Percentiles rank a stretch among this genome's conserved stretches.
Conservation (phyloP, 1,140 invertebrate genomes). For the Calosoma granatense region DNA sequence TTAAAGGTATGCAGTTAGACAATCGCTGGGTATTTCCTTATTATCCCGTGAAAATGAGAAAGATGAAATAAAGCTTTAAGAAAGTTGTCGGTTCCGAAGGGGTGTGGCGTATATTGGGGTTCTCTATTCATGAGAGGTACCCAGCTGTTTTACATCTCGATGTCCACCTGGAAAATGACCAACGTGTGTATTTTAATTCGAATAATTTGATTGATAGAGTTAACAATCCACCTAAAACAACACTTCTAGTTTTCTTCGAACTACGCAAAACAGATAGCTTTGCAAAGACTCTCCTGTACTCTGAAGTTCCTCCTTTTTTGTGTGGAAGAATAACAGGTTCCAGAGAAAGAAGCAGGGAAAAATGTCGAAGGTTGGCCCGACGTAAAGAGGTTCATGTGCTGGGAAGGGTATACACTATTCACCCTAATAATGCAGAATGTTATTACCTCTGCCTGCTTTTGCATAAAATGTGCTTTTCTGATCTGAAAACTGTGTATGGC, state of each 20-base stretch:
- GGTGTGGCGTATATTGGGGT: background rate
- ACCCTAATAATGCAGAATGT: constrained; percentile 31
- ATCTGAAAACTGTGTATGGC: constrained; percentile 28
- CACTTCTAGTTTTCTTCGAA: constrained; percentile 33
- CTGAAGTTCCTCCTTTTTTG: constrained; percentile 33
- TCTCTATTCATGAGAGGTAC: background rate
- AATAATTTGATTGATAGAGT: constrained; percentile 17
- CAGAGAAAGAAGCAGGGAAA: constrained; percentile 28
- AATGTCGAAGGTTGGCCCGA: constrained; percentile 26
- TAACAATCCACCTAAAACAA: constrained; percentile 15
- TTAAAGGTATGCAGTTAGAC: constrained; percentile 17
- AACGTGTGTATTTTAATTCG: constrained; percentile 8
- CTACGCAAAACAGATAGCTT: constrained; percentile 27
- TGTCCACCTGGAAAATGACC: background rate
- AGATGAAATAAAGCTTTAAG: constrained; percentile 29
- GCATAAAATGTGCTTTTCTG: constrained; percentile 31
- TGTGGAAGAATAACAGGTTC: constrained; percentile 34
- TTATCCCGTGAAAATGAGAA: constrained; percentile 29
- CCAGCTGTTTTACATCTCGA: background rate
- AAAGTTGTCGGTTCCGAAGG: constrained; percentile 28
- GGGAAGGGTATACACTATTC: constrained; percentile 33
- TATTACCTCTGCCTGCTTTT: constrained; percentile 33
- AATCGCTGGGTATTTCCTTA: constrained; percentile 17
- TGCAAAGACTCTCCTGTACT: constrained; percentile 34
- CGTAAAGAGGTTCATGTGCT: constrained; percentile 24